Evolutionary conservation across 1,140 invertebrate species (phyloP).

Genomic region (Sitophilus oryzae): DNA sequence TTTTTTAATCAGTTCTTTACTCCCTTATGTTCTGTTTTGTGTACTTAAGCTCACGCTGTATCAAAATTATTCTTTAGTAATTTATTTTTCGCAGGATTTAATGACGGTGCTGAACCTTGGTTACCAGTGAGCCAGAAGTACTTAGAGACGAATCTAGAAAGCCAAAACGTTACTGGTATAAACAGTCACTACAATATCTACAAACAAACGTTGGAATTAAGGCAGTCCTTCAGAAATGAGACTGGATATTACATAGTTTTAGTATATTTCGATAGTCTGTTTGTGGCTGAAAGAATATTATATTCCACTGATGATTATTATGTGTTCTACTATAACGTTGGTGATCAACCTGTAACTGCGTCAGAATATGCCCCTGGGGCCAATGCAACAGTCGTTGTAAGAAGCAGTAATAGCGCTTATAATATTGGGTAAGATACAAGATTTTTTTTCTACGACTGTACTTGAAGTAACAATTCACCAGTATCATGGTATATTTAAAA

Average conservation of each 20-base stretch:
- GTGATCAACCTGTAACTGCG: neutral
- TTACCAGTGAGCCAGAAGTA: slow-evolving; percentile 58
- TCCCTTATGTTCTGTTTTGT: too few relatives aligned
- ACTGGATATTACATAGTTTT: too few relatives aligned
- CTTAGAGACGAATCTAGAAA: slow-evolving; percentile 47
- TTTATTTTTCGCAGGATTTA: slow-evolving; percentile 50
- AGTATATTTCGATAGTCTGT: neutral
- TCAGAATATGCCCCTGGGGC: too few relatives aligned
- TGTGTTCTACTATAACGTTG: neutral
- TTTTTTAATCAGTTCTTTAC: too few relatives aligned
- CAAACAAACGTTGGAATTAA: slow-evolving; percentile 16
- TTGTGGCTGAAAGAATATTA: neutral
- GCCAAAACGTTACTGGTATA: slow-evolving; percentile 14
- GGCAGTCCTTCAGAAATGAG: too few relatives aligned
- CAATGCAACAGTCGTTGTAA: too few relatives aligned
- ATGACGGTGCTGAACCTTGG: slow-evolving; percentile 54
- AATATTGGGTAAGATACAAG: too few relatives aligned
- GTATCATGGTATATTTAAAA: too few relatives aligned
- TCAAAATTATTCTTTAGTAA: neutral
- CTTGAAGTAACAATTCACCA: too few relatives aligned
- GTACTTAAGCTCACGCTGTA: neutral
- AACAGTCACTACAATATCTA: slow-evolving; percentile 29
- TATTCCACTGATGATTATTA: neutral
- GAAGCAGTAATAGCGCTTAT: too few relatives aligned
- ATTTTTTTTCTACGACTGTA: too few relatives aligned